A percentile compares a stretch with the other conserved stretches of the same genome.
Evolutionary conservation across 2,888 invertebrate genomes (phyloP).

Genomic region (Xylophagus ater): DNA sequence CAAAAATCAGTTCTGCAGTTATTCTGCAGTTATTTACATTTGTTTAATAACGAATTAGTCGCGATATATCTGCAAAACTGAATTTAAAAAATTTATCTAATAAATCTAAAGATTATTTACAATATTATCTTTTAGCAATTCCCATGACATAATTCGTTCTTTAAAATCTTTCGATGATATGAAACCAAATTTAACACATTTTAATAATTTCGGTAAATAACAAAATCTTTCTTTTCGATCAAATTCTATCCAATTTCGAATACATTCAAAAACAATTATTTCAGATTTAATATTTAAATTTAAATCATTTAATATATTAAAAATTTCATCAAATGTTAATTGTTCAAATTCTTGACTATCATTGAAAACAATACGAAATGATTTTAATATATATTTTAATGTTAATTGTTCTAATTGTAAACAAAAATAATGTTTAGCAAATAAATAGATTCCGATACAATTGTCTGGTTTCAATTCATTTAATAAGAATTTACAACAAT

Average conservation of each 20-base stretch:
- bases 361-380: constrained; percentile 48
- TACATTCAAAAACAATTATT: constrained; percentile 61
- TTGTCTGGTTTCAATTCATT: constrained; percentile 54
- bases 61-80: no score
- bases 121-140: constrained; percentile 43
- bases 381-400: constrained; percentile 46
- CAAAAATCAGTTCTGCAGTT: no score
- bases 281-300: constrained; percentile 61
- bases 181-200: constrained; percentile 56
- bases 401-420: constrained; percentile 52
- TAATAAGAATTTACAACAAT: constrained; percentile 56
- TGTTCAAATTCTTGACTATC: constrained; percentile 54
- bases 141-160: constrained; percentile 46
- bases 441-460: constrained; percentile 59
- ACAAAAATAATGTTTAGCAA: constrained; percentile 60
- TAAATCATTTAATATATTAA: constrained; percentile 55
- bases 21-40: no score
- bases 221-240: constrained; percentile 44
- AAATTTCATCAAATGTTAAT: constrained; percentile 49
- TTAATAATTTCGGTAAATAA: constrained; percentile 48
- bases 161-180: constrained; percentile 48
- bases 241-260: constrained; percentile 58
- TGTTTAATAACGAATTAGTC: no score
- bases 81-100: not conserved
- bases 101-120: constrained; percentile 20